These are phyloP conservation scores for Actinia tenebrosa DNA, from an alignment of 64 coral and sea anemone species.

Conservation along the genomic window DNA sequence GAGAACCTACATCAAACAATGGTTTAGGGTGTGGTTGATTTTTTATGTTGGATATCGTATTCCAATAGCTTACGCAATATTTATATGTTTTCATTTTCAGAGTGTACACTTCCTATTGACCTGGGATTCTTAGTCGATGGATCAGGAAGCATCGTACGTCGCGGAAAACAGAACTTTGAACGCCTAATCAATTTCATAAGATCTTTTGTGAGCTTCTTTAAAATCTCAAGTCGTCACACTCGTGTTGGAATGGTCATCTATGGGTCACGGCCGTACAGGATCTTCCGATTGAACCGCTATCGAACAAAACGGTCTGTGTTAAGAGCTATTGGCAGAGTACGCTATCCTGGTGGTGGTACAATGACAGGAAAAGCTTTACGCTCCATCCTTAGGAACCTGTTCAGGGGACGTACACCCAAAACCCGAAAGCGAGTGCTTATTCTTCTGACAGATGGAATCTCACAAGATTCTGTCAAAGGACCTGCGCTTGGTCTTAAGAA, in stretches of 20 bases:
- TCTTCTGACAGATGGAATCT: constrained; percentile 50
- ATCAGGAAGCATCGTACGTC: background rate
- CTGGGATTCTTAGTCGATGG: constrained; percentile 46
- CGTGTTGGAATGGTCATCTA: constrained; percentile 42
- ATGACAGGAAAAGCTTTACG: constrained; percentile 38
- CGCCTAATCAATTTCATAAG: background rate
- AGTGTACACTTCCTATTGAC: constrained; percentile 37
- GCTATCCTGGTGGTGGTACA: constrained; percentile 49
- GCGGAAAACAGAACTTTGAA: background rate
- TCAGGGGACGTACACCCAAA: constrained; percentile 5
- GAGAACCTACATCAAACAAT: no score
- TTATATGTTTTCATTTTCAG: background rate
- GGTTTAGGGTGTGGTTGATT: no score
- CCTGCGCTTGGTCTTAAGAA: constrained; percentile 21
- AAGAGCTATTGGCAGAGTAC: constrained; percentile 22
- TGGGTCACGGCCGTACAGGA: constrained; percentile 17
- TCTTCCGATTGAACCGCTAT: constrained; percentile 35
- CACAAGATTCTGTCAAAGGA: constrained; percentile 38
- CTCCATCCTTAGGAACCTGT: constrained; percentile 15
- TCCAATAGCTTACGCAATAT: background rate
- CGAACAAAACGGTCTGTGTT: background rate
- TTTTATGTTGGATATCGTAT: background rate
- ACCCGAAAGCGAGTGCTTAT: constrained; percentile 35
- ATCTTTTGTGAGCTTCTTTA: constrained; percentile 24
- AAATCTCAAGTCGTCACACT: constrained; percentile 22